Base-by-base conservation (phyloP, 2,113 vertebrate species). In the Bubo blakistoni region DNA sequence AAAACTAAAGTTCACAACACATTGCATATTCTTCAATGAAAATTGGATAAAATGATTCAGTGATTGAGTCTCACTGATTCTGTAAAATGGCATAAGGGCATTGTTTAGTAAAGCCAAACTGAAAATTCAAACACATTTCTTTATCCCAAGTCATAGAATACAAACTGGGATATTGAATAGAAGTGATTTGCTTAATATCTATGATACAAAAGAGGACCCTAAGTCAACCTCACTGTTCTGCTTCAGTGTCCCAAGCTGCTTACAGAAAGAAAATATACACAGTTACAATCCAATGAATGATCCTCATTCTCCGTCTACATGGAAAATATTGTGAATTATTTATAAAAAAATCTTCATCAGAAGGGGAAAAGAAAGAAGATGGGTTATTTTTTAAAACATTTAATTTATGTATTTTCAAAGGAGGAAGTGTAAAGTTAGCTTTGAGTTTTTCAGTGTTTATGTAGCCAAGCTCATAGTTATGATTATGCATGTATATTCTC, bases 181-280 rank as follows among this genome's bases (percentile, higher is more conserved):
- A 95, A 94, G 67, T 32, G 32, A 92, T 95, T 88, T 96, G 46
- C 49, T 91, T 93, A 88, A 86, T 82, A 86, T 80, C 55, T 85
- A 9, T 59, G 32, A 44, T 77, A 94, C 66, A 90, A 85, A 77
- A 86, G 62, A 59, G 58, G 51, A 72, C 70, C 71, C 36, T 57
- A 84, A 91, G 44, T 86, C 55, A 91, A 51, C 61, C n/a, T 52
- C 57, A 36, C 71, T 10, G 4, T 59, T 94, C 67, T 79, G 44
- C 29, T 80, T 91, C 80, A 84, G n/a, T 52, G n/a, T 71, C 94
- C 85, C 69, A 90, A 47, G 67, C 17, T 93, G 65, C 90, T 81
- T 82, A 82, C 52, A 85, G 87, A 95, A 92, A 91, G 58, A 25
- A 94, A 94, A 95, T 55, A 51, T 54, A 44, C 7, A 27, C 27